Evolutionary conservation across 2,888 invertebrate species (phyloP), one percentile per base, ranked within the genome.

Genomic region (Brachyptera putata): DNA sequence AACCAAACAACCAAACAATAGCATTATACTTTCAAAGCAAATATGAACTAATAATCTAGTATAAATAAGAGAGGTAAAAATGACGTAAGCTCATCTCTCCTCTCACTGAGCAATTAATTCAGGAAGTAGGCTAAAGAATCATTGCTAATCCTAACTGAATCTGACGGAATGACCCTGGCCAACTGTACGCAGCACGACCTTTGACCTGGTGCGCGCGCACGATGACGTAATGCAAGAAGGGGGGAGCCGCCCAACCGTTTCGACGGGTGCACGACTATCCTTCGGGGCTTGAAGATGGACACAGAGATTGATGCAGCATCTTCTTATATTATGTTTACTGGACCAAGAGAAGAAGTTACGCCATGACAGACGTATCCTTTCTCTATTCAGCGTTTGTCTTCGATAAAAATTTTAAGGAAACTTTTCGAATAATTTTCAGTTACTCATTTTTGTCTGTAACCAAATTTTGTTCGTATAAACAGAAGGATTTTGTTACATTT

Each of bases 71-170:
- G n/a, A n/a, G n/a, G n/a, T n/a, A n/a, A n/a, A n/a, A 16, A 7
- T 4, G 41, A 14, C 18, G 14, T 21, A 41, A 18, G 14, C 14
- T 9, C 21, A 41, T 9, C 11, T 30, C 41, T 41, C 41, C 7
- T 5, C 41, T 41, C 18, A n/a, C n/a, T n/a, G n/a, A 36, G 36
- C 53, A 36, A 53, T 53, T 53, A 53, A 53, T 22, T 53, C 36
- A 53, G 53, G 53, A 53, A 53, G 53, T 53, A 53, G 53, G 53
- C 53, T 53, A 53, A 36, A 30, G 36, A 36, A 50, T 25, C 25
- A 50, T n/a, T n/a, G 49, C 25, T 50, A 50, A 50, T 50, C 25
- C 25, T 50, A 50, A 50, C 30, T 50, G 49, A 50, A 50, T 30
- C 49, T 13, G 53, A 53, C 13, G 11, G 53, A 53, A 53, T 18